Evolutionary conservation across 2,888 invertebrate species (phyloP).

Genomic region (Hypena proboscidalis): DNA sequence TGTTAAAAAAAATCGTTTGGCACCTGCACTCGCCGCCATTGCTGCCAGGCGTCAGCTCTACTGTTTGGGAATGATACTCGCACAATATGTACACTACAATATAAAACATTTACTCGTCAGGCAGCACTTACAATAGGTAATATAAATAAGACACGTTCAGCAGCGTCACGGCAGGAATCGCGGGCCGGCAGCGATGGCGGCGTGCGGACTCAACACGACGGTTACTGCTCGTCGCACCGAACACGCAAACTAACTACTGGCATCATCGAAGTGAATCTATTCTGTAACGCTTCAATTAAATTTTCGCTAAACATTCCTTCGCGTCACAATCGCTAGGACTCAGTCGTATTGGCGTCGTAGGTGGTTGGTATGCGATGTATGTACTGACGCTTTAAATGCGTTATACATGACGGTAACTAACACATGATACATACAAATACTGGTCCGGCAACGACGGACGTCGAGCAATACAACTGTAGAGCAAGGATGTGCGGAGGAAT

Average conservation of each 20-base stretch:
- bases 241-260: too few relatives aligned
- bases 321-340: neutral
- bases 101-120: constrained; percentile 1
- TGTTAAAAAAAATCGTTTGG: too few relatives aligned
- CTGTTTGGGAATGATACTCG: constrained; percentile 9
- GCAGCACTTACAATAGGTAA: constrained; percentile 5
- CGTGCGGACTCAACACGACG: too few relatives aligned
- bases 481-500: constrained; percentile 2
- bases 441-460: too few relatives aligned
- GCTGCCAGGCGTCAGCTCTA: neutral
- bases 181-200: too few relatives aligned
- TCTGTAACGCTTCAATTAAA: neutral
- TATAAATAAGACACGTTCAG: constrained; percentile 4
- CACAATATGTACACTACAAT: constrained; percentile 16
- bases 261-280: too few relatives aligned
- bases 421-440: too few relatives aligned
- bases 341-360: too few relatives aligned
- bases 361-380: too few relatives aligned
- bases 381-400: too few relatives aligned
- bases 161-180: neutral
- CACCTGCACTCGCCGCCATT: neutral
- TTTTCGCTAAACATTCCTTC: constrained; percentile 2
- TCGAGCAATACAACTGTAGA: neutral
- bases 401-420: too few relatives aligned
- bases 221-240: too few relatives aligned